Evolutionary conservation across 2,113 vertebrate genomes (phyloP).

Genomic region (Phainopepla nitens): DNA sequence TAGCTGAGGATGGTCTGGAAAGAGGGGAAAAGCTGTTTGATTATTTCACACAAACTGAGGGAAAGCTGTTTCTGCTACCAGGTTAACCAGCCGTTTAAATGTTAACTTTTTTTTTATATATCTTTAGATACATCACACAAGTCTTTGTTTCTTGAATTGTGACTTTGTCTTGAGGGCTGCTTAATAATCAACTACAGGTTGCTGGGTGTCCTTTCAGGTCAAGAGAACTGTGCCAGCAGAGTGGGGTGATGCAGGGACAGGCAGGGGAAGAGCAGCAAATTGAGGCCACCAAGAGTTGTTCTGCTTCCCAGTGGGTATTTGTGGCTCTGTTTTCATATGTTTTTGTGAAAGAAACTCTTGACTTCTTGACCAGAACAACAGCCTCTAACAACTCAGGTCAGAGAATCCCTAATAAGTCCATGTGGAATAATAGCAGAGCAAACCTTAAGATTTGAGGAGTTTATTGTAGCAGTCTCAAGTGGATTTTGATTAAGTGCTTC

Average conservation of each 20-base stretch:
- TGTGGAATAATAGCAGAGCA: neutral
- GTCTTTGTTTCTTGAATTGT: neutral
- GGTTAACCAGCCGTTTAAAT: neutral
- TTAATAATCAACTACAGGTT: neutral
- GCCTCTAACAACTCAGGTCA: neutral
- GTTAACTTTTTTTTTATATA: neutral
- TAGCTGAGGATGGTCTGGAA: neutral
- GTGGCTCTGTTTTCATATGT: neutral
- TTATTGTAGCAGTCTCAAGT: neutral
- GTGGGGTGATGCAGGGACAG: neutral
- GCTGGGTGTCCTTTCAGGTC: neutral
- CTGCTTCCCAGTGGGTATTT: neutral
- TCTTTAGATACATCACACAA: neutral
- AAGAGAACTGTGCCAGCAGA: neutral
- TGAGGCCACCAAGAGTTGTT: neutral
- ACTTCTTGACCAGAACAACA: neutral
- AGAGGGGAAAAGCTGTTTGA: neutral
- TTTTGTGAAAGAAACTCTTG: neutral
- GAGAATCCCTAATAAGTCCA: neutral
- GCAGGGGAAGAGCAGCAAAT: neutral
- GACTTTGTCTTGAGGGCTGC: neutral
- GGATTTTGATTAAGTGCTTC: neutral
- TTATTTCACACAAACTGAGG: neutral
- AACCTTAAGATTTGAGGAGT: neutral
- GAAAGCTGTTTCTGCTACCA: neutral